Conservation (phyloP, 2,888 invertebrate genomes). For the Allolobophora icterica region DNA sequence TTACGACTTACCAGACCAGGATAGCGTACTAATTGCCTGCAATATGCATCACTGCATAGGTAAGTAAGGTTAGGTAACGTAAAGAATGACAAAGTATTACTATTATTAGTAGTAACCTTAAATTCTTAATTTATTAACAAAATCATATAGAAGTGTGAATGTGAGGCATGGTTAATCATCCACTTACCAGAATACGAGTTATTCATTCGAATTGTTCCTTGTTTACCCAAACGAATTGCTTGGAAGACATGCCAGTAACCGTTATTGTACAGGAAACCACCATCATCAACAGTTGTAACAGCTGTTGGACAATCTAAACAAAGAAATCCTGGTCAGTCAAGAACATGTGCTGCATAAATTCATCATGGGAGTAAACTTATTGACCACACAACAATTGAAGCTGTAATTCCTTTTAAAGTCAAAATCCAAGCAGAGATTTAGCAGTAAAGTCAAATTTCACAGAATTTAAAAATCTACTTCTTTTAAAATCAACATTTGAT, state of each 20-base stretch:
- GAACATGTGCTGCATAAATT: background rate
- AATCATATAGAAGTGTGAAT: too few species aligned
- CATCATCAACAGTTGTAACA: slow-evolving; percentile 61
- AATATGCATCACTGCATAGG: too few species aligned
- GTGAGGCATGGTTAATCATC: background rate
- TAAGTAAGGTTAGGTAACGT: too few species aligned
- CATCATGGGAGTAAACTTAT: background rate
- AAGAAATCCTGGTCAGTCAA: background rate
- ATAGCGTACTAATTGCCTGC: too few species aligned
- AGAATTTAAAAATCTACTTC: background rate
- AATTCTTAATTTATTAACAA: too few species aligned
- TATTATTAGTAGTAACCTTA: too few species aligned
- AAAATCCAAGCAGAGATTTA: background rate
- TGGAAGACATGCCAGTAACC: slow-evolving; percentile 58
- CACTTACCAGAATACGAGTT: background rate
- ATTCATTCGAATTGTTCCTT: slow-evolving; percentile 39
- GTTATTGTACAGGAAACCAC: slow-evolving; percentile 59
- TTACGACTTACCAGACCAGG: too few species aligned
- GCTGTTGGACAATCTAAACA: slow-evolving; percentile 53
- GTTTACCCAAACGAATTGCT: slow-evolving; percentile 53
- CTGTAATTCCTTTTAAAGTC: background rate
- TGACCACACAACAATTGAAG: background rate
- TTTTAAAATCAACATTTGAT: background rate
- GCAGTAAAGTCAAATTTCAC: background rate
- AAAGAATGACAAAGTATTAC: too few species aligned